Conservation (phyloP, 2,113 vertebrate species). For the Perca fluviatilis region DNA sequence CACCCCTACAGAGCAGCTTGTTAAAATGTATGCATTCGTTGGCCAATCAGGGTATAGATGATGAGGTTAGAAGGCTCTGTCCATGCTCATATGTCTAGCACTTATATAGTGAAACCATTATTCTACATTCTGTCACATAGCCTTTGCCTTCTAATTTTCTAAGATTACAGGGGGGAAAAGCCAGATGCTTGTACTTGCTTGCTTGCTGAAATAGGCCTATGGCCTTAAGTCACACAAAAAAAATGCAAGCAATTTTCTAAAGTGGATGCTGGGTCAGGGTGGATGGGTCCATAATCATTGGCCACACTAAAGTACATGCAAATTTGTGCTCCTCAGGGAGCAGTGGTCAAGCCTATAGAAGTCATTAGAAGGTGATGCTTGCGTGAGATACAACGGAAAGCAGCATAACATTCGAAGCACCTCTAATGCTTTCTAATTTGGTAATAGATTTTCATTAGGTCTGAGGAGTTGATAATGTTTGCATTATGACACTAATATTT, state of each 20-base stretch:
- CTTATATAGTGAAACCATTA: conserved; percentile 24
- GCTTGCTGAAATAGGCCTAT: neutral
- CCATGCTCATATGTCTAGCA: conserved; percentile 9
- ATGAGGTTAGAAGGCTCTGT: conserved; percentile 14
- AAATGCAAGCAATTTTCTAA: conserved; percentile 44
- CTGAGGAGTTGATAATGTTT: conserved; percentile 5
- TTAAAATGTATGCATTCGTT: conserved; percentile 10
- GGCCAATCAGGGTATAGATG: neutral
- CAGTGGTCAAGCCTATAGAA: conserved; percentile 5
- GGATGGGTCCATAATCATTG: conserved; percentile 17
- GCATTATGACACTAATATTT: conserved; percentile 1
- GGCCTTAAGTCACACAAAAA: conserved; percentile 29
- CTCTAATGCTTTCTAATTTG: conserved; percentile 27
- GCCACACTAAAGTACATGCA: conserved; percentile 3
- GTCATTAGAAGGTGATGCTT: neutral
- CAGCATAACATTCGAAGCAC: conserved; percentile 1
- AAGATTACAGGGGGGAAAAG: conserved; percentile 9
- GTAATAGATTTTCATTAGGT: conserved; percentile 15
- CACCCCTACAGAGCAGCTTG: too few relatives aligned
- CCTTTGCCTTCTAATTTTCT: conserved; percentile 20
- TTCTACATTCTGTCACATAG: conserved; percentile 19
- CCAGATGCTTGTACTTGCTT: conserved; percentile 15
- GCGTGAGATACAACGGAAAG: neutral
- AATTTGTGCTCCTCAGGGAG: neutral
- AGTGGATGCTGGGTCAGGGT: conserved; percentile 32